phyloP scores from a whole-genome alignment of 2,888 invertebrate species.

The Mechanitis messenoides region DNA sequence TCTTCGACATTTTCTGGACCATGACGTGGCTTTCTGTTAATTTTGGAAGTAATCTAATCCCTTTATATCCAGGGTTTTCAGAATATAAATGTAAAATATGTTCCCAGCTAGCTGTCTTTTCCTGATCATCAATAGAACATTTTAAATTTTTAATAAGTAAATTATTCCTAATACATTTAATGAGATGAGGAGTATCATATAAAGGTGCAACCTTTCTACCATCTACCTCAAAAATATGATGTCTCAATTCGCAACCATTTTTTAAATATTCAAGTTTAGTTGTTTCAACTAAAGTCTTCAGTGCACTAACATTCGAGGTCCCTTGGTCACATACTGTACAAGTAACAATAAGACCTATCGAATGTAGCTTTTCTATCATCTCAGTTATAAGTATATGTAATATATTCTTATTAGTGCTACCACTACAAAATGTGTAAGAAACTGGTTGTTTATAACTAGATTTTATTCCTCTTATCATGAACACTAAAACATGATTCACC shows the following conservation, averaged over 20 bases:
- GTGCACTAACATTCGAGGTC: conserved; percentile 21
- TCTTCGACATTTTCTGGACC: conserved; percentile 30
- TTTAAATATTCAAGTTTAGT: conserved; percentile 19
- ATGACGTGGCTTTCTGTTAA: conserved; percentile 31
- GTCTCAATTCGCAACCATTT: neutral
- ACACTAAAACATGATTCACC: conserved; percentile 26
- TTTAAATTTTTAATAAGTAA: conserved; percentile 27
- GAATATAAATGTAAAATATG: conserved; percentile 27
- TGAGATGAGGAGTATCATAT: conserved; percentile 20
- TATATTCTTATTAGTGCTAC: conserved; percentile 15
- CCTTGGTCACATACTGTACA: conserved; percentile 30
- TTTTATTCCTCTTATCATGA: conserved; percentile 25
- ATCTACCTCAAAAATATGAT: conserved; percentile 16
- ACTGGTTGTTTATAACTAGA: conserved; percentile 29
- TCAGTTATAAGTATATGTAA: conserved; percentile 12
- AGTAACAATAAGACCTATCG: conserved; percentile 18
- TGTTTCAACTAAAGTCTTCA: conserved; percentile 17
- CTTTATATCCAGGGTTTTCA: conserved; percentile 31
- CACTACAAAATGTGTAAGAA: conserved; percentile 21
- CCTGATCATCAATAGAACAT: conserved; percentile 14
- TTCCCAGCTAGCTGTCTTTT: conserved; percentile 33
- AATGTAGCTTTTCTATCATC: conserved; percentile 19
- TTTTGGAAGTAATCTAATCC: conserved; percentile 31
- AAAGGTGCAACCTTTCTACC: conserved; percentile 12
- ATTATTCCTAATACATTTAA: conserved; percentile 27